phyloP scores from a whole-genome alignment of 2,797 vertebrate species.

The Trachurus trachurus region DNA sequence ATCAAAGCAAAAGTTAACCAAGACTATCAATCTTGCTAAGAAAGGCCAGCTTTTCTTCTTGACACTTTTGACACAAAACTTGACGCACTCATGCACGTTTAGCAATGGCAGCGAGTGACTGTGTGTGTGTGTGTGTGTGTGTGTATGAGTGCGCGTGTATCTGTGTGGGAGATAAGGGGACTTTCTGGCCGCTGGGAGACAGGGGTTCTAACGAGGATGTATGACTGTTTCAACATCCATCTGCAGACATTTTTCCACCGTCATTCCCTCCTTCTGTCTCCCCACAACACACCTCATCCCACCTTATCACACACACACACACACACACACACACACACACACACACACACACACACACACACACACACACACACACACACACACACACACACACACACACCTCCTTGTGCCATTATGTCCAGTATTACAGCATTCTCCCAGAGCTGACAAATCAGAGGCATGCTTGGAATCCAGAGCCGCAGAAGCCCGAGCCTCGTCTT shows the following conservation, averaged over 20 bases:
- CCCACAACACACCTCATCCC: conserved; percentile 59
- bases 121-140: conserved; percentile 13
- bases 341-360: conserved; percentile 34
- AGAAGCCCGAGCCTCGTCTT: conserved; percentile 44
- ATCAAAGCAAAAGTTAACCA: neutral
- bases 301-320: conserved; percentile 33
- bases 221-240: conserved; percentile 81
- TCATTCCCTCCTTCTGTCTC: conserved; percentile 74
- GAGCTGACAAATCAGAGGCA: conserved; percentile 76
- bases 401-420: conserved; percentile 75
- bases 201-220: conserved; percentile 84
- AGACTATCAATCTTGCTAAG: neutral
- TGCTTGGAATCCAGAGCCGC: conserved; percentile 71
- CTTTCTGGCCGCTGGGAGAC: conserved; percentile 64
- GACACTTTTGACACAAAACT: conserved; percentile 2
- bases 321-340: conserved; percentile 39
- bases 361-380: conserved; percentile 31
- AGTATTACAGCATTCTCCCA: conserved; percentile 80
- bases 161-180: conserved; percentile 50
- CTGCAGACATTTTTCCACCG: conserved; percentile 79
- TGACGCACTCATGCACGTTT: neutral
- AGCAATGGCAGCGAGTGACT: conserved; percentile 4
- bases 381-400: conserved; percentile 41
- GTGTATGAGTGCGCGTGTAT: conserved; percentile 17
- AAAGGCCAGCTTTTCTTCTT: neutral